Evolutionary conservation across 2,113 vertebrate genomes (phyloP), one percentile per base, ranked within the genome.

Genomic region (Nothocercus julius): DNA sequence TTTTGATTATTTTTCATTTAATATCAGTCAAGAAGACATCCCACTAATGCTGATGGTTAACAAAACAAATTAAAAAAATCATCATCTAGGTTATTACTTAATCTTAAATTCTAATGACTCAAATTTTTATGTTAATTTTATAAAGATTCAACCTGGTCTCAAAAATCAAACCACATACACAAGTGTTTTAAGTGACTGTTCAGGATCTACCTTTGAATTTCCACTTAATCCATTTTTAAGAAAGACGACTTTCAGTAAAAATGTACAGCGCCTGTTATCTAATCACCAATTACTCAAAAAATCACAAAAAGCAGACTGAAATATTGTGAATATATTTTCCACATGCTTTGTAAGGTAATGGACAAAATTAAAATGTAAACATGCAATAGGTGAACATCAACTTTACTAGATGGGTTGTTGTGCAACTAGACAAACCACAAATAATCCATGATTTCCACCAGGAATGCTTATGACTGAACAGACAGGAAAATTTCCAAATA

Each of bases 401-500:
- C 72, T 67, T 38, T 15, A 67, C 7, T 8, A 56, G 16, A 30
- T 5, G 70, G 2, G 2, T 7, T 30, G 7, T n/a, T 11, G 16
- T 12, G 7, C 38, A 69, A 68, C 54, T 76, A 5, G 8, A 21
- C 22, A 25, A 49, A 68, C 13, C 3, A 70, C 1, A 4, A 45
- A 80, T 9, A 8, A 44, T 28, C 4, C 30, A 61, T 2, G 5
- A 38, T 53, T 66, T 16, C 49, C 45, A 59, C 4, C 68, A 4
- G 9, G 10, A 62, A 59, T 9, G n/a, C 9, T 67, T 58, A 38
- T 0, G 2, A 83, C 9, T 5, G 13, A 30, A 88, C 11, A 82
- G 28, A 73, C 14, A 89, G n/a, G 7, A 68, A 58, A 58, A 21
- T 34, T 94, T 91, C 13, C 19, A 88, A 85, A 75, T 20, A 72